Conservation (phyloP, 2,888 invertebrate species). For the Neoitamus cyanurus region DNA sequence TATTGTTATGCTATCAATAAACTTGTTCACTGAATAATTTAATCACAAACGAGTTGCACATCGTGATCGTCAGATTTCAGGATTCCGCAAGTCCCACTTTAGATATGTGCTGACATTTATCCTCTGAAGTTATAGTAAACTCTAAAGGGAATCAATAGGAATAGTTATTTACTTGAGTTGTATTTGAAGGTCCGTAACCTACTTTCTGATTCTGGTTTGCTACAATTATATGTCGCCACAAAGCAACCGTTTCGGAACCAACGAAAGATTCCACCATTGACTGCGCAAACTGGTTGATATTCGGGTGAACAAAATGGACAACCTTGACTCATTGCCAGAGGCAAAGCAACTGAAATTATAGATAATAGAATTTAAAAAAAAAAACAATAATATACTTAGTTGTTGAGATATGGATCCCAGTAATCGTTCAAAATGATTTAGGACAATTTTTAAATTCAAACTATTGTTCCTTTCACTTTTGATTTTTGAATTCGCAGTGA, state of each 20-base stretch:
- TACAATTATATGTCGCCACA: neutral
- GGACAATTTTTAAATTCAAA: no score
- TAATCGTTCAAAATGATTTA: no score
- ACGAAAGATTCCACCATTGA: neutral
- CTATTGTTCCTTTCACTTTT: no score
- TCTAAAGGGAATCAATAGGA: neutral
- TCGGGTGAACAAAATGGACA: neutral
- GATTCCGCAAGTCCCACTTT: neutral
- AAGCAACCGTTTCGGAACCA: neutral
- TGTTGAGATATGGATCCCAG: no score
- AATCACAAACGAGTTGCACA: neutral
- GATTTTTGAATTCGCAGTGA: no score
- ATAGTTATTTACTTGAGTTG: neutral
- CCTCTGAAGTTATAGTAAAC: neutral
- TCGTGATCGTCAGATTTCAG: neutral
- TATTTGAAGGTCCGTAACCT: neutral
- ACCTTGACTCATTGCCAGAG: neutral
- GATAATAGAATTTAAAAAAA: neutral
- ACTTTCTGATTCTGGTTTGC: neutral
- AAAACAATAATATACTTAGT: no score
- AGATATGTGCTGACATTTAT: neutral
- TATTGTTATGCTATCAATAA: no score
- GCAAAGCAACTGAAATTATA: neutral
- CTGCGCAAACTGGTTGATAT: neutral
- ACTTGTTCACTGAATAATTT: no score